Evolutionary conservation across 2,113 vertebrate species (phyloP), one percentile per base, ranked within the genome.

Genomic region (Cyprinodon tularosa): DNA sequence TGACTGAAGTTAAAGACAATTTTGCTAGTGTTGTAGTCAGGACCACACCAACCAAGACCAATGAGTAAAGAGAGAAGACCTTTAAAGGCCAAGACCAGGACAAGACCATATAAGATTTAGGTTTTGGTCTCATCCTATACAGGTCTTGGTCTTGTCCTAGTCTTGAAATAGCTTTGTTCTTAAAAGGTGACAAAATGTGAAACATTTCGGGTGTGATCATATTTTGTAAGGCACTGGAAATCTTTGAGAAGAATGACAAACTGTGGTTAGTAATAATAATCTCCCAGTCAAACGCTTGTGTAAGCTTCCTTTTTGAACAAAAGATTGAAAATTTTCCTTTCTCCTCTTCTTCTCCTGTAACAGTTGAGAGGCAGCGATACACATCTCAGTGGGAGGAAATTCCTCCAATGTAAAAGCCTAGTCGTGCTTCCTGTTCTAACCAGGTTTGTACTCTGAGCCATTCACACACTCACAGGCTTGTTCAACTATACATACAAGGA

Each of bases 321-420:
- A 75, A 11, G 42, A 42, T 73, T 9, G 59, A 5, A 44, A 39
- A 65, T 73, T 72, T 76, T 38, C 66, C 65, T 72, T 69, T 59
- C 40, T 20, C 14, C 22, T 62, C 5, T 66, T 73, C 39, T 57
- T 74, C 70, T 72, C 62, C 68, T 72, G 73, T 39, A 75, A 62
- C 84, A 66, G 38, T 20, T 69, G 73, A 76, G 86, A 90, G 40
- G 12, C 48, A 50, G 74, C 42, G 90, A 93, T 92, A 92, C 84
- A 69, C 83, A 93, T 93, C 91, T 77, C 47, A 84, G 50, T 61
- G 80, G 67, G 89, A 93, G 91, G 92, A 95, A 95, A 93, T 92
- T 92, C 91, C 90, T 90, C 75, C 78, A 82, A 76, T 88, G 84
- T 92, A 90, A 92, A 92, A 87, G 78, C 78, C 76, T 71, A 66